Conservation (phyloP, 2,113 vertebrate genomes). For the Stercorarius parasiticus region DNA sequence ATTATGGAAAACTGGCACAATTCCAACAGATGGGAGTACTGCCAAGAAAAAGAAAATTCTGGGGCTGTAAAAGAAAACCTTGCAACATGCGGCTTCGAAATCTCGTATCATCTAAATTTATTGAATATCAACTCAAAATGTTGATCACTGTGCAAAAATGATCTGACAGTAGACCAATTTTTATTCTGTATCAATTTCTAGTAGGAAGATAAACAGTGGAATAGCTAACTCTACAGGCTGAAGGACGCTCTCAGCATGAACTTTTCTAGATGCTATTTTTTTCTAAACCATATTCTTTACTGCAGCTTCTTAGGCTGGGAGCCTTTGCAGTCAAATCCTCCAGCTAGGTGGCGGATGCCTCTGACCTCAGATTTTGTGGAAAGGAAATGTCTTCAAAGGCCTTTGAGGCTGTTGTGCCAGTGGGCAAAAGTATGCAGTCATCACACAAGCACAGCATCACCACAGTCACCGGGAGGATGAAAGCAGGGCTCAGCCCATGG, state of each 20-base stretch:
- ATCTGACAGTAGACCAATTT: neutral
- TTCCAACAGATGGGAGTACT: neutral
- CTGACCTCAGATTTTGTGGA: neutral
- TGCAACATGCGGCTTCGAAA: neutral
- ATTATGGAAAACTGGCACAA: neutral
- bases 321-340: neutral
- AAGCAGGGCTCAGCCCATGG: neutral
- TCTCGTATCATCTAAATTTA: neutral
- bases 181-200: neutral
- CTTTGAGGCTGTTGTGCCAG: neutral
- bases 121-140: neutral
- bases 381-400: neutral
- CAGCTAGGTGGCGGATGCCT: neutral
- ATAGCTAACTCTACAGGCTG: neutral
- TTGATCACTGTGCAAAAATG: neutral
- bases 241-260: neutral
- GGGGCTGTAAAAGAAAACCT: neutral
- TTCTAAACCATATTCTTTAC: neutral
- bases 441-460: neutral
- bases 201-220: neutral
- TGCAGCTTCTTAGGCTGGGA: neutral
- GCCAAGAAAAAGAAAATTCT: neutral
- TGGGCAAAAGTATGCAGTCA: neutral
- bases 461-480: neutral
- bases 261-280: neutral